A percentile compares a stretch with the other conserved stretches of the same genome.
Conservation (phyloP, 2,113 vertebrate genomes). For the Tragelaphus scriptus region DNA sequence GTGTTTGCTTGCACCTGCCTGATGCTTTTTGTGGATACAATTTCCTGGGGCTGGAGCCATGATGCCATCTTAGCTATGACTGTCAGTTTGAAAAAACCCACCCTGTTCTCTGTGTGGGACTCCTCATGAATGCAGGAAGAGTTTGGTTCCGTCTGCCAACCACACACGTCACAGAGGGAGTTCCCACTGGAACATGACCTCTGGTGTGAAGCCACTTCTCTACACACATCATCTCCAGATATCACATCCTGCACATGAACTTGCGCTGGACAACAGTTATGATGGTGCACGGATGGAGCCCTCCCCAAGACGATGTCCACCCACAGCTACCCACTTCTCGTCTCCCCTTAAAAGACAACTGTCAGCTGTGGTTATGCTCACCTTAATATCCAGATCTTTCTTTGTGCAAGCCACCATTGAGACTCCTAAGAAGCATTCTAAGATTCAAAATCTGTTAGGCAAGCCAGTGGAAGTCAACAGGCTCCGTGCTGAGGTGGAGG, state of each 20-base stretch:
- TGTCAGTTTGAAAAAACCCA: neutral
- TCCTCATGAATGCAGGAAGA: fast-evolving
- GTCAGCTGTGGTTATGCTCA: neutral
- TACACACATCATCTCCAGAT: neutral
- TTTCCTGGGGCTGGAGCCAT: neutral
- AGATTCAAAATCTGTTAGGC: neutral
- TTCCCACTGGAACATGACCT: neutral
- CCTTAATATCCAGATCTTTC: neutral
- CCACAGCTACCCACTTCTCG: fast-evolving
- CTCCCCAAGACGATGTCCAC: fast-evolving
- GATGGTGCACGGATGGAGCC: too few species aligned
- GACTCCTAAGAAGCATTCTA: neutral
- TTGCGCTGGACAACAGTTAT: neutral
- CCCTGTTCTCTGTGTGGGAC: too few species aligned
- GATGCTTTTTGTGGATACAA: neutral
- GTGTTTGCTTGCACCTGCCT: neutral
- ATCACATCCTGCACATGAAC: too few species aligned
- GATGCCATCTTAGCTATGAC: neutral
- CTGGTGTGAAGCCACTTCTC: neutral
- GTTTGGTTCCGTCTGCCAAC: neutral
- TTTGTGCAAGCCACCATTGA: neutral
- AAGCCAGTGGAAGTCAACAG: neutral
- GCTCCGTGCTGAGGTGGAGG: neutral
- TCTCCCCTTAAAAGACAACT: neutral
- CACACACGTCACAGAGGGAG: neutral